Base-by-base conservation (phyloP, 2,888 invertebrate species). In the Pegoplata infirma region DNA sequence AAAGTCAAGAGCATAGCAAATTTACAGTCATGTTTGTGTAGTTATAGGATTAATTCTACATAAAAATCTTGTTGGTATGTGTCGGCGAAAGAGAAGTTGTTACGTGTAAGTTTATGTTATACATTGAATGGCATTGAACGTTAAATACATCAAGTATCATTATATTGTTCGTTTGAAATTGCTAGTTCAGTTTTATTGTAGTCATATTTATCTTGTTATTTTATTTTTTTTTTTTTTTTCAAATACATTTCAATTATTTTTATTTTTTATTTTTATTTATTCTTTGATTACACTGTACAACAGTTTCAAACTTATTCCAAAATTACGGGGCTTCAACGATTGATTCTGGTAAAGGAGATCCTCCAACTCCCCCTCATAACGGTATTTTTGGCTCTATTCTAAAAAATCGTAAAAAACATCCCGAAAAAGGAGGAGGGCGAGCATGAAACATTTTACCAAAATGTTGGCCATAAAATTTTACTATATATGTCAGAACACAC, bases 1-100 rank as follows among this genome's bases (percentile, higher is more conserved):
- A 53, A 74, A 74, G 66, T 67, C 73, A 74, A 74, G 73, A 59
- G 23, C 44, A 74, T 67, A 66, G 73, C 51, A 67, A 66, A 66
- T 67, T 53, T 61, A 61, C 19, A 16, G 28, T 28, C 19, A 61
- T 28, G 28, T 17, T 47, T 61, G 47, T 47, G 28, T 28, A 10
- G 19, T 47, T 32, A 19, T 63, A 47, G 46, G 46, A 61, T 61
- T 61, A 12, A n/a, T 47, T 25, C 16, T 25, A 32, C 28, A n/a
- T 19, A 55, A 12, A 36, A n/a, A 21, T 56, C 1, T 40, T 28
- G 55, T 23, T 21, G 21, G 7, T 3, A 23, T 25, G 25, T 25
- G 3, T 25, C 5, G 25, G 25, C 6, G 3, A 4, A n/a, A 5
- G 36, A n/a, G n/a, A n/a, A 40, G 12, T 40, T n/a, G 12, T 4